phyloP scores from a whole-genome alignment of 2,888 invertebrate species.

The Lamellibrachia satsuma region DNA sequence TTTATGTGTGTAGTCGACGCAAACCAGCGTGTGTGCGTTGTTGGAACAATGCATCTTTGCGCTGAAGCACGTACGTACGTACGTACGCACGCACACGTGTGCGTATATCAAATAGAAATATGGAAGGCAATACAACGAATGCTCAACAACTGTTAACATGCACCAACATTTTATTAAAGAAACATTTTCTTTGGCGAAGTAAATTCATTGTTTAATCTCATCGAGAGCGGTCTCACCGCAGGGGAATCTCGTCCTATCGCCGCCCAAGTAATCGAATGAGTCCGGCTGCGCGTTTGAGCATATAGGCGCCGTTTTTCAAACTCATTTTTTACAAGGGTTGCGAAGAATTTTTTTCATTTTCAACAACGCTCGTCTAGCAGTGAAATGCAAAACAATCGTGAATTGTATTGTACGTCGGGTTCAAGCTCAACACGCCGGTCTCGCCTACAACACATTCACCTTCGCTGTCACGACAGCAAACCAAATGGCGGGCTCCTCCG shows the following conservation, averaged over 20 bases:
- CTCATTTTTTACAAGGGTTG: not conserved
- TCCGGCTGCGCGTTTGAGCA: not conserved
- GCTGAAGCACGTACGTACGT: too few species aligned
- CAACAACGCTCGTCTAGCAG: not conserved
- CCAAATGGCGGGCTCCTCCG: not conserved
- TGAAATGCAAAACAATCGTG: not conserved
- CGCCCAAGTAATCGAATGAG: not conserved
- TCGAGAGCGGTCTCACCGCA: not conserved
- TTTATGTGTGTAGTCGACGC: too few species aligned
- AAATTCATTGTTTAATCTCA: not conserved
- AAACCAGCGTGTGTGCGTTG: too few species aligned
- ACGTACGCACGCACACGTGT: too few species aligned
- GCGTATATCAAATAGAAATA: too few species aligned
- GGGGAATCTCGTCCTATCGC: not conserved
- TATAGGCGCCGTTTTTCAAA: not conserved
- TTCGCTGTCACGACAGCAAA: not conserved
- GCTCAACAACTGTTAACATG: not conserved
- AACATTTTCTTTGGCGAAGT: not conserved
- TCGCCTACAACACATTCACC: not conserved
- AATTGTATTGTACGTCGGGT: not conserved
- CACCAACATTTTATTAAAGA: conserved; percentile 17
- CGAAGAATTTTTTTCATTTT: not conserved
- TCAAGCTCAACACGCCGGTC: not conserved
- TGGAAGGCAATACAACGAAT: not conserved
- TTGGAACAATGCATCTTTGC: too few species aligned